Evolutionary conservation across 2,113 vertebrate genomes (phyloP), one percentile per base, ranked within the genome.

Genomic region (Siphamia tubifer): DNA sequence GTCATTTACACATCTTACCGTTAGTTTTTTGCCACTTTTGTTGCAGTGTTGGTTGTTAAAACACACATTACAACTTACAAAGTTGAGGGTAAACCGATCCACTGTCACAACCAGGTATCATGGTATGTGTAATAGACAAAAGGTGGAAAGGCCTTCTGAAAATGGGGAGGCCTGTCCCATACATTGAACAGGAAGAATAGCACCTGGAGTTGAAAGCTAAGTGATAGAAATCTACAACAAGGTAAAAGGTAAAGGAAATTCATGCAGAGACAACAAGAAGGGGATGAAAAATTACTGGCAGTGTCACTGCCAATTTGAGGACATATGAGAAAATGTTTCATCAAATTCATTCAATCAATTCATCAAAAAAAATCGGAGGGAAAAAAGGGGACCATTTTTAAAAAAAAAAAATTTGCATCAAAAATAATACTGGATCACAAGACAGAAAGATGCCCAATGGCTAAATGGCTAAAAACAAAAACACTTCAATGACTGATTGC

Each of bases 201-300:
- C 36, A 65, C 30, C 24, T 74, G 27, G 28, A 65, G 11, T 40
- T 52, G 48, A 66, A 62, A 64, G 34, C 71, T 77, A 60, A 55
- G 49, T 55, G 4, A 40, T 35, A 63, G 20, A 17, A 28, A 38
- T 45, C 68, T 76, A 79, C 38, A 51, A 38, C 40, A 62, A 70
- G 68, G 76, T 62, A 38, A 48, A 6, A 40, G 70, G 58, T 35
- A 60, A 47, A 64, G 38, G 39, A 32, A 74, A 42, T 5, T 53
- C 61, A 81, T 75, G 74, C 81, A 84, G 61, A 86, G 77, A 68
- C 58, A 57, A 74, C 43, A 85, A 81, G 79, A 63, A 49, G 57
- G 42, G 13, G n/a, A 56, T 51, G 17, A 35, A 21, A 65, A 36
- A 5, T 5, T 21, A 7, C 9, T 32, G 45, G 21, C 17, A 63